Base-by-base conservation (phyloP, 2,888 invertebrate genomes). In the Halocaridina rubra region DNA sequence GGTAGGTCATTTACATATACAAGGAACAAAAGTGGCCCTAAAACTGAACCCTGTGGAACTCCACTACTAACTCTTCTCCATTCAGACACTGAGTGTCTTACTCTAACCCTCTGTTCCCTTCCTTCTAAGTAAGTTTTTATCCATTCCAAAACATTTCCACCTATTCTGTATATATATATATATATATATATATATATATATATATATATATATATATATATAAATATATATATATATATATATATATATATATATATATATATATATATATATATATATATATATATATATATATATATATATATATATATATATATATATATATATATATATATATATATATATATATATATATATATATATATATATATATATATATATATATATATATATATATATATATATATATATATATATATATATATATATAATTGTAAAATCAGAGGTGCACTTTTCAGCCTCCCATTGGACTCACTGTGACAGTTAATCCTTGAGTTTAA, bases 151-250 rank as follows among this genome's bases (percentile, higher is more conserved):
- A n/a, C n/a, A n/a, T n/a, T n/a, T n/a, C n/a, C n/a, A n/a, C n/a
- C n/a, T n/a, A 10, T 4, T 53, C 4, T 4, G 19, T 53, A 53
- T 53, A 53, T 53, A 53, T 53, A 53, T 53, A 53, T 53, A 53
- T 53, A 53, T 53, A 53, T 53, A 53, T 53, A 53, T 53, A 53
- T 53, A 53, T 53, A 53, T 53, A 53, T 53, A 53, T 53, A 53
- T 53, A 53, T 53, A 53, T 53, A 53, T 53, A 53, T 53, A 53
- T 53, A 53, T 53, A 53, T 53, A 72, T 32, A 72, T 72, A 72
- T 8, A 72, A 22, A 72, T 46, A 29, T n/a, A 72, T 72, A 72
- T n/a, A 72, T 24, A 72, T 72, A 72, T n/a, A 24, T 72, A n/a
- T 24, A 27, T 72, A 71, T 27, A 71, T 27, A 27, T 1, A 72